Evolutionary conservation across 2,797 vertebrate species (phyloP).

Genomic region (Spinus olivaceus): DNA sequence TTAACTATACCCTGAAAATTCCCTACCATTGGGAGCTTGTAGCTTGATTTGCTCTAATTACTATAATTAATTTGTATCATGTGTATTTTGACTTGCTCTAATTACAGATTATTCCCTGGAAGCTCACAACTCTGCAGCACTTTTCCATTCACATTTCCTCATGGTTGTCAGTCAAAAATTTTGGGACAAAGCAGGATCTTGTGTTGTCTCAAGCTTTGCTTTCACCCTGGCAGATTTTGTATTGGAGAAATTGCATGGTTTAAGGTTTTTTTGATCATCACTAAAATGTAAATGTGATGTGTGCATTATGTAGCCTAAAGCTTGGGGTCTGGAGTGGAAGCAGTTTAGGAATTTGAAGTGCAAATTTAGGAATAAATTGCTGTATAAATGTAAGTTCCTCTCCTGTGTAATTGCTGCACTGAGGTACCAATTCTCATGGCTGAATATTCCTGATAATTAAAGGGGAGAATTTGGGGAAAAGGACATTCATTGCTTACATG

Average conservation of each 20-base stretch:
- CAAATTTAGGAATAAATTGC: neutral
- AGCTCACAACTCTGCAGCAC: neutral
- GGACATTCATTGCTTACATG: neutral
- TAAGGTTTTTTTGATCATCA: neutral
- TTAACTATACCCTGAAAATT: neutral
- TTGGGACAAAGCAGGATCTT: neutral
- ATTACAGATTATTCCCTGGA: neutral
- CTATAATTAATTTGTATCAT: neutral
- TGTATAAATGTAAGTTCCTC: neutral
- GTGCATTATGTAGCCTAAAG: neutral
- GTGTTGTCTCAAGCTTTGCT: neutral
- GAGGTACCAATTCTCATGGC: accelerated
- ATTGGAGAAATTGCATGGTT: neutral
- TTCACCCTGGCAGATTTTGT: neutral
- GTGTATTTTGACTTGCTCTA: neutral
- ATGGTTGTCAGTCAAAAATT: neutral
- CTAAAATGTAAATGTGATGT: neutral
- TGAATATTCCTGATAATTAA: neutral
- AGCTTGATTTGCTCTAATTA: neutral
- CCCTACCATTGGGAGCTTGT: neutral
- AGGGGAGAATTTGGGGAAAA: neutral
- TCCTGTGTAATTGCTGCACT: neutral
- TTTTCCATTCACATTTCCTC: neutral
- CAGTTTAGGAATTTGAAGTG: neutral
- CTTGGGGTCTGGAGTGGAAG: neutral